A percentile compares a stretch with the other conserved stretches of the same genome.
Conservation (phyloP, 2,888 invertebrate genomes). For the Bembecia ichneumoniformis region DNA sequence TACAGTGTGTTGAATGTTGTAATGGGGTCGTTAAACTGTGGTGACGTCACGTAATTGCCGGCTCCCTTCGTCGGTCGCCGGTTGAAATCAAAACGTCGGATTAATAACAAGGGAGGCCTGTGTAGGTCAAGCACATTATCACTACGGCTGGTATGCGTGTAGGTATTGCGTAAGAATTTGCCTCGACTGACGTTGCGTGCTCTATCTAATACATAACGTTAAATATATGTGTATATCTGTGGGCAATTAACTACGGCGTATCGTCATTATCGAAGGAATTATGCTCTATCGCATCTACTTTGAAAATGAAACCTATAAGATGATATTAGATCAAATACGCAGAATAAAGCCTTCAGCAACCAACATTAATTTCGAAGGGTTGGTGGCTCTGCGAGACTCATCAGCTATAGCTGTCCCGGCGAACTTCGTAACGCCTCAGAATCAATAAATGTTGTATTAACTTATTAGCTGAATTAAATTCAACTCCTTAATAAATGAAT, state of each 20-base stretch:
- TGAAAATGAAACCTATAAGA: too few species aligned
- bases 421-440: too few species aligned
- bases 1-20: slow-evolving; percentile 66
- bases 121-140: slow-evolving; percentile 69
- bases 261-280: neutral
- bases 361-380: too few species aligned
- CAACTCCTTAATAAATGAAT: too few species aligned
- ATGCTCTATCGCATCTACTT: too few species aligned
- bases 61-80: slow-evolving; percentile 60
- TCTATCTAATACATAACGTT: slow-evolving; percentile 3
- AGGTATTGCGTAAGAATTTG: slow-evolving; percentile 11
- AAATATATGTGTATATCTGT: neutral
- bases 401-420: too few species aligned
- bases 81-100: slow-evolving; percentile 68
- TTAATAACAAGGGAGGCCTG: slow-evolving; percentile 67
- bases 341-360: too few species aligned
- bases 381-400: too few species aligned
- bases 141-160: slow-evolving; percentile 21
- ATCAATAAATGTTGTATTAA: too few species aligned
- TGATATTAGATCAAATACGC: too few species aligned
- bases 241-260: neutral
- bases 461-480: too few species aligned
- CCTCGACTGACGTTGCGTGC: slow-evolving; percentile 6
- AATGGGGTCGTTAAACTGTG: slow-evolving; percentile 70
- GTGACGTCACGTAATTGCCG: slow-evolving; percentile 71